Base-by-base conservation (phyloP, 2,113 vertebrate genomes). In the Paedocypris sp. region DNA sequence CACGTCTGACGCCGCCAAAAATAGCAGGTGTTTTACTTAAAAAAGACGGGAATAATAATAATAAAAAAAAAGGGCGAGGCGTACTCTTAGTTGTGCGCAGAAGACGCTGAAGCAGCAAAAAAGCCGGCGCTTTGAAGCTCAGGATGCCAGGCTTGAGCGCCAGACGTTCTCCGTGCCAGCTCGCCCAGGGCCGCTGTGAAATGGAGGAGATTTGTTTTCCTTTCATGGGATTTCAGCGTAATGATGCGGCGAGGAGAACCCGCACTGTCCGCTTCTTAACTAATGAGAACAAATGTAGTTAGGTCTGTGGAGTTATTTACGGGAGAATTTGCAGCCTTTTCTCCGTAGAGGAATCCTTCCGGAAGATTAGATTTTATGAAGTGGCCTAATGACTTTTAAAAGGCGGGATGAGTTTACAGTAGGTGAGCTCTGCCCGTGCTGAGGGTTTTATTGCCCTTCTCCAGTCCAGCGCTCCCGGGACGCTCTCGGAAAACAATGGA, bases 401-500 rank as follows among this genome's bases (percentile, higher is more conserved):
- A n/a, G n/a, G n/a, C n/a, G n/a, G n/a, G n/a, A n/a, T n/a, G n/a
- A n/a, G n/a, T n/a, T n/a, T n/a, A n/a, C n/a, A n/a, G n/a, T n/a
- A n/a, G n/a, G n/a, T n/a, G n/a, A n/a, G n/a, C n/a, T n/a, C n/a
- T n/a, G n/a, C n/a, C n/a, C n/a, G n/a, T n/a, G n/a, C n/a, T n/a
- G n/a, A n/a, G n/a, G n/a, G n/a, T n/a, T n/a, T n/a, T n/a, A n/a
- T n/a, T n/a, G n/a, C n/a, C n/a, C n/a, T n/a, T n/a, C 28, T 32
- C 53, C 13, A 46, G 45, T 51, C 57, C 29, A 49, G 57, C n/a
- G 15, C 39, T 51, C 16, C 6, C 29, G 16, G 11, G 33, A 56
- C 20, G 4, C 11, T 62, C 6, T 6, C 12, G 7, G 19, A 43
- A 66, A 65, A 62, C 42, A 68, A 54, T 62, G 12, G 53, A 68